phyloP scores from a whole-genome alignment of 2,113 vertebrate species.

The Collichthys lucidus region DNA sequence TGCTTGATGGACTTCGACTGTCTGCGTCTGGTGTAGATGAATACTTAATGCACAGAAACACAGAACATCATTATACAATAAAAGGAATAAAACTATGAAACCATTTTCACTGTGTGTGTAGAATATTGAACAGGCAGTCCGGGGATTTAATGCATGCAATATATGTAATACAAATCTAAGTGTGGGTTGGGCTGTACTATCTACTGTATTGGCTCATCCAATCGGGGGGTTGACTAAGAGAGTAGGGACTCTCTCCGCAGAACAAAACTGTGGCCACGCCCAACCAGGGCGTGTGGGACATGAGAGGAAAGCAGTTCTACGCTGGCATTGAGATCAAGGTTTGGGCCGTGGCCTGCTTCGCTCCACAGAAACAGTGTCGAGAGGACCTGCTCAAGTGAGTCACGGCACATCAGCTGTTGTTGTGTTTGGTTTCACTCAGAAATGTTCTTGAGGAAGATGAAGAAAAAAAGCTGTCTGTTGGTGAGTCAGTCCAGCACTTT shows the following conservation, averaged over 20 bases:
- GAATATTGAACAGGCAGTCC: neutral
- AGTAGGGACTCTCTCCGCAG: conserved; percentile 87
- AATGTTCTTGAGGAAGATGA: neutral
- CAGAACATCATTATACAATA: neutral
- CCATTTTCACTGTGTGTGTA: neutral
- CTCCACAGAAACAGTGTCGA: conserved; percentile 97
- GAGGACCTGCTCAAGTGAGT: conserved; percentile 99
- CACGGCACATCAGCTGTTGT: neutral
- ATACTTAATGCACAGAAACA: neutral
- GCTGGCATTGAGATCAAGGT: conserved; percentile 99
- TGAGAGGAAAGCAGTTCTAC: conserved; percentile 99
- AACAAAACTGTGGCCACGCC: conserved; percentile 99
- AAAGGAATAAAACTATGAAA: neutral
- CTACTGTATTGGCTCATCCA: conserved; percentile 62
- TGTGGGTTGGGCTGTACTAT: neutral
- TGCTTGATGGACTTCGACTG: neutral
- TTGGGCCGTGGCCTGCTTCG: conserved; percentile 99
- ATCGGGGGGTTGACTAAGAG: conserved; percentile 83
- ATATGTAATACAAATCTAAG: neutral
- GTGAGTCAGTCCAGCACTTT: neutral
- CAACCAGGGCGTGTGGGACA: conserved; percentile 99
- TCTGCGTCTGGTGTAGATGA: neutral
- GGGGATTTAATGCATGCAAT: neutral
- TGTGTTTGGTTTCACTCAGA: neutral
- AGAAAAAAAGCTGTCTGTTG: neutral